Conservation (phyloP, 2,113 vertebrate species). For the Aegotheles bennettii region DNA sequence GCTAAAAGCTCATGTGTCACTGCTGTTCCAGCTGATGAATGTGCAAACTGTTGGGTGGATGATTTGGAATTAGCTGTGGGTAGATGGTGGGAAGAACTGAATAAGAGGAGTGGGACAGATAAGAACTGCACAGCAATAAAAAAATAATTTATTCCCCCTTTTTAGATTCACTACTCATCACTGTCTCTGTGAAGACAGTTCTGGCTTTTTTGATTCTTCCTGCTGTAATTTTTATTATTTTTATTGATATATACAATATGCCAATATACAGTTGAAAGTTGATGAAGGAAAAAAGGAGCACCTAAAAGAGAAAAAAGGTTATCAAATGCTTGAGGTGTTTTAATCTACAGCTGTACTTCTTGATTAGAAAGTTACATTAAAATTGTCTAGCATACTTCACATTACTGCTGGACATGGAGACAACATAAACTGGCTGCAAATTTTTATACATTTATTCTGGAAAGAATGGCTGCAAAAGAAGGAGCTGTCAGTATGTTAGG, state of each 20-base stretch:
- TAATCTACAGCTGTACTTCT: neutral
- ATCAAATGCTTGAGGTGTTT: neutral
- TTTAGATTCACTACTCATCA: neutral
- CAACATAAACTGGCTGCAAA: neutral
- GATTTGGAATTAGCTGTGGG: neutral
- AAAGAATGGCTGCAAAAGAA: neutral
- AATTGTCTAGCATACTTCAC: neutral
- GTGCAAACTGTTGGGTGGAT: neutral
- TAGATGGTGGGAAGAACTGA: neutral
- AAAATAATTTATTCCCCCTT: neutral
- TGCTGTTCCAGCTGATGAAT: constrained; percentile 1
- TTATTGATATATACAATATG: neutral
- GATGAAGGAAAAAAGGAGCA: neutral
- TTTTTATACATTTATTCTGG: neutral
- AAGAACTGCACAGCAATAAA: constrained; percentile 7
- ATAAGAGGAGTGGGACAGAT: neutral
- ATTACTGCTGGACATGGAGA: neutral
- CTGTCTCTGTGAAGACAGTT: neutral
- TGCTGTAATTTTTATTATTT: neutral
- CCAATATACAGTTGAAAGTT: neutral
- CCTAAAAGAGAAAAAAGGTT: neutral
- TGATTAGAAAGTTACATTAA: neutral
- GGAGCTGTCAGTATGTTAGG: neutral
- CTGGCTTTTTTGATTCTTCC: neutral
- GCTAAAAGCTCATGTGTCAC: neutral